phyloP scores from a whole-genome alignment of 2,113 vertebrate genomes.

The Xiphorhynchus elegans region DNA sequence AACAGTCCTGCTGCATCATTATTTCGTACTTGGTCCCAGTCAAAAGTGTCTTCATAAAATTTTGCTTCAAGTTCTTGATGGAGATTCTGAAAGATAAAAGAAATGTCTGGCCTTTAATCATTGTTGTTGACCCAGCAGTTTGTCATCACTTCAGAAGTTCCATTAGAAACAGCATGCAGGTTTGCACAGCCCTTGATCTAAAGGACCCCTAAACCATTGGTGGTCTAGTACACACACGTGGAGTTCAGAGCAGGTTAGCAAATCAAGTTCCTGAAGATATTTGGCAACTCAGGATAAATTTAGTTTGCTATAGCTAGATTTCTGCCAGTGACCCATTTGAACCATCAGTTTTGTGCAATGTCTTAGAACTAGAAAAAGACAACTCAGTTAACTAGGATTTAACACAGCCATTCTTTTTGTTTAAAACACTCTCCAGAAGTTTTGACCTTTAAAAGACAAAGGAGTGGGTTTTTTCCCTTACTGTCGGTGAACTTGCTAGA shows the following conservation, averaged over 20 bases:
- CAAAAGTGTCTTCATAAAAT: conserved; percentile 83
- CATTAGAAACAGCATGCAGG: not conserved
- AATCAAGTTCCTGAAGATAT: not conserved
- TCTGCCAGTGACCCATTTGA: not conserved
- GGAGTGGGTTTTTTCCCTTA: not conserved
- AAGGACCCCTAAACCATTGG: not conserved
- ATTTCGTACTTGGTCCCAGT: conserved; percentile 91
- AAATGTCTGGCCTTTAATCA: not conserved
- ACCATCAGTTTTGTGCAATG: not conserved
- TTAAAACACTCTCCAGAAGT: not conserved
- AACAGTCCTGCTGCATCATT: conserved; percentile 92
- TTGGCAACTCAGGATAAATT: not conserved
- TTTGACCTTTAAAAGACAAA: not conserved
- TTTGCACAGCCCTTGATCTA: not conserved
- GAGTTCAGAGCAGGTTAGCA: not conserved
- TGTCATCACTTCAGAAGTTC: not conserved
- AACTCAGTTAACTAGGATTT: not conserved
- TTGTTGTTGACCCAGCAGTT: not conserved
- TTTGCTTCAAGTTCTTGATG: conserved; percentile 89
- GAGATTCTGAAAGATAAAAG: conserved; percentile 79
- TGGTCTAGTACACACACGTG: accelerated
- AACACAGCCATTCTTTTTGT: not conserved
- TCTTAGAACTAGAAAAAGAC: not conserved
- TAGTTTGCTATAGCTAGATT: not conserved
- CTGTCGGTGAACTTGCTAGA: not conserved